A percentile compares a stretch with the other conserved stretches of the same genome.
These are phyloP conservation scores for Drosophila limbata DNA, from an alignment of 2,888 invertebrate species.

Conservation along the genomic window DNA sequence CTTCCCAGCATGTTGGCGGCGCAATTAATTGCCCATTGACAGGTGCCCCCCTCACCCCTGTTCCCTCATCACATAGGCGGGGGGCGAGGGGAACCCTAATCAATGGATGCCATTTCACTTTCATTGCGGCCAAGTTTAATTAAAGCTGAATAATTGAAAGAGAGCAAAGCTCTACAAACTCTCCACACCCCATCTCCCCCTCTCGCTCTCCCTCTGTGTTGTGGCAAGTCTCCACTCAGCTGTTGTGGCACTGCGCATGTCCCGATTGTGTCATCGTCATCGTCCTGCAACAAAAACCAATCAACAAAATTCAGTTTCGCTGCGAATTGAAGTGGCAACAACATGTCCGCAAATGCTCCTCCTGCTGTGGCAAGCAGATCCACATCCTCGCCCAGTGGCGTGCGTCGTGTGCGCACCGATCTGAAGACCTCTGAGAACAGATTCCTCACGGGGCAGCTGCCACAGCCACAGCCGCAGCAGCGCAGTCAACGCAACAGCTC, in stretches of 20 bases:
- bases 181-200: neutral
- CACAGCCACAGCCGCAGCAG: constrained; percentile 48
- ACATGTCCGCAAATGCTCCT: constrained; percentile 50
- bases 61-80: neutral
- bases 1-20: constrained; percentile 57
- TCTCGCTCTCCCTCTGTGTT: neutral
- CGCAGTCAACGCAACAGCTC: constrained; percentile 60
- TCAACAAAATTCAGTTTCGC: constrained; percentile 11
- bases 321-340: constrained; percentile 28
- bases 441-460: constrained; percentile 73
- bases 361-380: constrained; percentile 13
- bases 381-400: constrained; percentile 78
- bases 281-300: constrained; percentile 31
- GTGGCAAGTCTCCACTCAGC: constrained; percentile 60
- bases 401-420: constrained; percentile 85
- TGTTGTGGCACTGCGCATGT: constrained; percentile 77
- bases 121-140: constrained; percentile 59
- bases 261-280: constrained; percentile 81
- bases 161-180: constrained; percentile 35
- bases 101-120: constrained; percentile 68
- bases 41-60: constrained; percentile 6
- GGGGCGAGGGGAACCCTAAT: constrained; percentile 38
- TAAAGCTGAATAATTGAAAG: constrained; percentile 49
- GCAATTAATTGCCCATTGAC: constrained; percentile 69
- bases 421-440: constrained; percentile 84